Conservation (phyloP, 23 tunicate genomes). For the Aplidium turbinatum region DNA sequence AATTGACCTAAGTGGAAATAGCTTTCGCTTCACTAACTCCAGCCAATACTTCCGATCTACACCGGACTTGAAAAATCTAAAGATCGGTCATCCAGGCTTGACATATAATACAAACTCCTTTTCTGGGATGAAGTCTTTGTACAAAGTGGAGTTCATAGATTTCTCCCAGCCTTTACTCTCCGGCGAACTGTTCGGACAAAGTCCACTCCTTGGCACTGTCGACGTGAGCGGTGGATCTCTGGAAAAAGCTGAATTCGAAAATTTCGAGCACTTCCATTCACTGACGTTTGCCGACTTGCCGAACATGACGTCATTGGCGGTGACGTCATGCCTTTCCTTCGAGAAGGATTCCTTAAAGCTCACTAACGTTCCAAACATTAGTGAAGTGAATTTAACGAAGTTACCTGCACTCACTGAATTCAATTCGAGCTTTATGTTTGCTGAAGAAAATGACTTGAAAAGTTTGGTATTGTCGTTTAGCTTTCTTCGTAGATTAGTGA, state of each 20-base stretch:
- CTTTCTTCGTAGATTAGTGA: background rate
- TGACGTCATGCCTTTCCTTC: background rate
- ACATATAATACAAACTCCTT: background rate
- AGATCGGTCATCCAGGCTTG: conserved; percentile 15
- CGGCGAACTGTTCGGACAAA: background rate
- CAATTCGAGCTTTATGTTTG: background rate
- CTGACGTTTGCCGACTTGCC: background rate
- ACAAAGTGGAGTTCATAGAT: background rate
- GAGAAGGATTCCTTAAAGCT: background rate
- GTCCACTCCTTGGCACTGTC: background rate
- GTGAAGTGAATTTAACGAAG: background rate
- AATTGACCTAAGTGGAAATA: conserved; percentile 12
- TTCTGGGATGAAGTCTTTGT: background rate
- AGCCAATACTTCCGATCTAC: background rate
- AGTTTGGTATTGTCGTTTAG: background rate
- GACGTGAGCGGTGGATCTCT: background rate
- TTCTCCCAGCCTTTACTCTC: background rate
- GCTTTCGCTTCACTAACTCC: background rate
- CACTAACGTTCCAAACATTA: background rate
- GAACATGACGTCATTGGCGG: background rate
- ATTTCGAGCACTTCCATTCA: background rate
- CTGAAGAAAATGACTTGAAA: background rate
- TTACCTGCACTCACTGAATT: background rate
- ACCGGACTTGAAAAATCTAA: background rate
- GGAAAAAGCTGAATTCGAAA: background rate